These are phyloP conservation scores for Ephydatia muelleri DNA, from an alignment of 37 sponge, comb jelly and placozoan species.

Conservation along the genomic window DNA sequence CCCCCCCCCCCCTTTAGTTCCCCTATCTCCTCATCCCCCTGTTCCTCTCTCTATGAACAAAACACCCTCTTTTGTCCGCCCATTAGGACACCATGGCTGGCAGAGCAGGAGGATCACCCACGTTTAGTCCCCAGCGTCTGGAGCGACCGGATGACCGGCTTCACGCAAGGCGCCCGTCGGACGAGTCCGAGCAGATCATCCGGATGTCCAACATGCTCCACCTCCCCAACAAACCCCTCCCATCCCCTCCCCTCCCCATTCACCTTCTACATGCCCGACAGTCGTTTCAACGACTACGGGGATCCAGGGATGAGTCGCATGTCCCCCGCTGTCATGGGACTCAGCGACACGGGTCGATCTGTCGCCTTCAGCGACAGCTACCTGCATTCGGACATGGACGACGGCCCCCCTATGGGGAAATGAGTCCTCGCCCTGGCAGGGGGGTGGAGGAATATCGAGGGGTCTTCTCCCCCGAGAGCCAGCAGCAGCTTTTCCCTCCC, in stretches of 20 bases:
- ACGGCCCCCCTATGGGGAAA: conserved; percentile 1
- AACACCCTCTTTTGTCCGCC: too few species aligned
- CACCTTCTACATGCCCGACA: background rate
- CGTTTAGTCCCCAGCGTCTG: conserved; percentile 10
- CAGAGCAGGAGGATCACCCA: conserved; percentile 5
- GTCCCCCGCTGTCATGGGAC: conserved; percentile 5
- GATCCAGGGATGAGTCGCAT: background rate
- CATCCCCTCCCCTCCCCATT: background rate
- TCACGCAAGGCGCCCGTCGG: conserved; percentile 68
- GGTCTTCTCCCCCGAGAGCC: conserved; percentile 24
- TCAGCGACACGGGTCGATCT: conserved; percentile 61
- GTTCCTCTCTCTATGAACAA: background rate
- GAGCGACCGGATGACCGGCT: conserved; percentile 39
- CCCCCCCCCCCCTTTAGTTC: background rate
- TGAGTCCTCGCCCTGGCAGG: background rate
- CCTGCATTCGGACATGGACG: conserved; percentile 33
- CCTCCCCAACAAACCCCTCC: conserved; percentile 26
- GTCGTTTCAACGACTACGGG: background rate
- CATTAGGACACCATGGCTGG: background rate
- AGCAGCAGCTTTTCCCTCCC: conserved; percentile 48
- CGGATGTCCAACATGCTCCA: conserved; percentile 32
- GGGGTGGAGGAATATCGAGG: conserved; percentile 6
- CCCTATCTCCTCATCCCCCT: background rate
- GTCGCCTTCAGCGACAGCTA: conserved; percentile 61
- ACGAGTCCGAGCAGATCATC: conserved; percentile 57